Evolutionary conservation across 2,888 invertebrate genomes (phyloP).

Genomic region (Pantelozetes paolii): DNA sequence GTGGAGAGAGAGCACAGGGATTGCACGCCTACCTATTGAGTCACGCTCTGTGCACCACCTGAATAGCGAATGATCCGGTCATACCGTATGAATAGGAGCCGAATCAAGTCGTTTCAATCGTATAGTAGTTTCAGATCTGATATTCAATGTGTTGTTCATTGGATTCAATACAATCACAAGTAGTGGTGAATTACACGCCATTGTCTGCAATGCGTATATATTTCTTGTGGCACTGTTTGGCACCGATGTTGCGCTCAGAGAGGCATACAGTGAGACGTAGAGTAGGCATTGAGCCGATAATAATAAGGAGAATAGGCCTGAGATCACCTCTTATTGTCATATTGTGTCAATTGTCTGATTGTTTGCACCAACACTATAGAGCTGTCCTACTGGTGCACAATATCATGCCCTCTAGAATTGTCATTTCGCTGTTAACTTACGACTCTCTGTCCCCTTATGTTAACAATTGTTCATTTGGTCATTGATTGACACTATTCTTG

Average conservation of each 20-base stretch:
- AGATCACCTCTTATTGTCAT: conserved; percentile 12
- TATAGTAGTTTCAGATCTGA: background rate
- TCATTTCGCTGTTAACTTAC: background rate
- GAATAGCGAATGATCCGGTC: conserved; percentile 17
- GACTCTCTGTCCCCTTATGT: background rate
- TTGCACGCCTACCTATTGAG: conserved; percentile 28
- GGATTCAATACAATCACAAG: conserved; percentile 5
- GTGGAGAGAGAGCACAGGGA: background rate
- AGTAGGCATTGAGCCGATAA: conserved; percentile 1
- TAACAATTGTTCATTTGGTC: background rate
- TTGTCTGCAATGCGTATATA: conserved; percentile 11
- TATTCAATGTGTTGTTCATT: background rate
- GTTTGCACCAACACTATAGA: background rate
- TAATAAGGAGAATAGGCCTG: background rate
- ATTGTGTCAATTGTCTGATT: background rate
- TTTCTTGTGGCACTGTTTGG: background rate
- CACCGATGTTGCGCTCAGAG: conserved; percentile 7
- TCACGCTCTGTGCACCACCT: conserved; percentile 21
- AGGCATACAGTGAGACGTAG: background rate
- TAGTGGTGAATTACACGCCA: conserved; percentile 23
- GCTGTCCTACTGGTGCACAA: background rate
- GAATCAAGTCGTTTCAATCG: conserved; percentile 22
- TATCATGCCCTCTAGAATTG: background rate
- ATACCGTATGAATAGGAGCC: conserved; percentile 11
- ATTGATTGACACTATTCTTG: conserved; percentile 4